Percentiles rank a stretch among this genome's conserved stretches.
Evolutionary conservation across 2,797 vertebrate genomes (phyloP).

Genomic region (Gallinago stenura): DNA sequence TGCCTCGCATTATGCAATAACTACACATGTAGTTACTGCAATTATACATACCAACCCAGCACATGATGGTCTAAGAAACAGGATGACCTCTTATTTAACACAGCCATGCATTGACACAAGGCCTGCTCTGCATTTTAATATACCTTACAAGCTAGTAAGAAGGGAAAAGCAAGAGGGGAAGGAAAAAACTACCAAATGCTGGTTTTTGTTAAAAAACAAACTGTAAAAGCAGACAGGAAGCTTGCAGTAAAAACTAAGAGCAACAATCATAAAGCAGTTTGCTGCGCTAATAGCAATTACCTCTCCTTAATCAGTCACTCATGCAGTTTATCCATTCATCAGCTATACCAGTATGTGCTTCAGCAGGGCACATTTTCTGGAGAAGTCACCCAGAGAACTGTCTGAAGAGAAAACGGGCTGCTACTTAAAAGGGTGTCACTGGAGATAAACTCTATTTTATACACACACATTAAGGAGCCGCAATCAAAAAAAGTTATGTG

Average conservation of each 20-base stretch:
- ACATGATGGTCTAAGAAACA: not conserved
- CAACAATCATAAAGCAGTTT: not conserved
- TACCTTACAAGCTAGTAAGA: not conserved
- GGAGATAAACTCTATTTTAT: not conserved
- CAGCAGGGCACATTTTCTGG: not conserved
- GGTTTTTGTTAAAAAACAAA: not conserved
- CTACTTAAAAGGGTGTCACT: not conserved
- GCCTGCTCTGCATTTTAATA: not conserved
- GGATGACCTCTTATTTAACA: not conserved
- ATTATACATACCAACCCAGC: rapidly evolving
- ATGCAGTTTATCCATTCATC: not conserved
- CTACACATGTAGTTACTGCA: not conserved
- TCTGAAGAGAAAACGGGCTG: not conserved
- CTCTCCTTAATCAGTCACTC: not conserved
- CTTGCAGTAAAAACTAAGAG: not conserved
- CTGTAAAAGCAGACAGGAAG: not conserved
- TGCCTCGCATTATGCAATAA: not conserved
- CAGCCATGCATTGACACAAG: not conserved
- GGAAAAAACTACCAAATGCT: not conserved
- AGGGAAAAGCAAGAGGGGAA: not conserved
- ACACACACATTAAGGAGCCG: not conserved
- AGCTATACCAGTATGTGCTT: not conserved
- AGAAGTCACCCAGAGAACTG: not conserved
- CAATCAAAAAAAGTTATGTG: not conserved
- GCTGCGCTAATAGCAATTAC: not conserved